A percentile compares a stretch with the other conserved stretches of the same genome.
phyloP scores from a whole-genome alignment of 2,888 invertebrate genomes.

The Slavum lentiscoides region DNA sequence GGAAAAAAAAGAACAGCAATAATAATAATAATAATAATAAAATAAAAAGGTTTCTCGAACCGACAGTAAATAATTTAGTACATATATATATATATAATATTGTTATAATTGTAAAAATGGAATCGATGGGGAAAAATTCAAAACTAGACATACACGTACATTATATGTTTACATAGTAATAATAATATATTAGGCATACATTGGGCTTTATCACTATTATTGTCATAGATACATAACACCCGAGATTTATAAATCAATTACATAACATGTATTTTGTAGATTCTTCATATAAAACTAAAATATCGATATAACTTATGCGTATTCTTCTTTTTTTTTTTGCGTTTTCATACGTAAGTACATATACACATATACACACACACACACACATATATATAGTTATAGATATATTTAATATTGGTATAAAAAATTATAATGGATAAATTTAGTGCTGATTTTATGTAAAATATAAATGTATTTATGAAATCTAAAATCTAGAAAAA shows the following conservation, averaged over 20 bases:
- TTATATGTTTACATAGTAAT: slow-evolving; percentile 13
- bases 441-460: slow-evolving; percentile 38
- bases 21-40: slow-evolving; percentile 2
- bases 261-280: slow-evolving; percentile 31
- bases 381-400: not conserved
- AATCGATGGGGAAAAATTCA: slow-evolving; percentile 21
- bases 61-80: not conserved
- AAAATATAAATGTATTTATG: slow-evolving; percentile 43
- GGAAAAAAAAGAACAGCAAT: not conserved
- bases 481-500: slow-evolving; percentile 42
- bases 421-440: slow-evolving; percentile 49
- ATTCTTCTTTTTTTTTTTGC: not conserved
- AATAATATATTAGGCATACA: slow-evolving; percentile 45
- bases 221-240: slow-evolving; percentile 53
- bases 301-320: slow-evolving; percentile 34
- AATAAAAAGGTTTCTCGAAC: not conserved
- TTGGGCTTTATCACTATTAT: slow-evolving; percentile 53
- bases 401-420: slow-evolving; percentile 35
- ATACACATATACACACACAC: slow-evolving; percentile 13
- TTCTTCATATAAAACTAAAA: slow-evolving; percentile 51
- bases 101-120: slow-evolving; percentile 20
- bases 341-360: slow-evolving; percentile 12
- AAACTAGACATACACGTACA: slow-evolving; percentile 46
- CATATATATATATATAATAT: too few relatives aligned
- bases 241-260: slow-evolving; percentile 46